Evolutionary conservation across 2,797 vertebrate genomes (phyloP), one percentile per base, ranked within the genome.

Genomic region (Sebastolobus alascanus): DNA sequence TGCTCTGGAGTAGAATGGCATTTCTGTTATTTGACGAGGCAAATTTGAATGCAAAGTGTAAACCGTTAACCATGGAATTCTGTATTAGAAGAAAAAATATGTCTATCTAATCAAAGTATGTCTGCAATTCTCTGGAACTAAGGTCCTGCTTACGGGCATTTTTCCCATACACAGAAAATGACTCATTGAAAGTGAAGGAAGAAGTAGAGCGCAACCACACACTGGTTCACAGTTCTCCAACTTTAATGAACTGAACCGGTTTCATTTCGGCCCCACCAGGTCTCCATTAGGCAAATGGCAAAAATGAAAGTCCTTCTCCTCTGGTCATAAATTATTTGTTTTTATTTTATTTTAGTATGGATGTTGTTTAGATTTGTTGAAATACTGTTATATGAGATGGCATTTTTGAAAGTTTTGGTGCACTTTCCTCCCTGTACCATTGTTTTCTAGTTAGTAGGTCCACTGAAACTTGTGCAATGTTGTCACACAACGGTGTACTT

Each of bases 351-450:
- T 38, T 1, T 35, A 38, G n/a, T 22, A 38, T 63, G 33, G 13
- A 40, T 29, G 0, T 18, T 13, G 10, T 38, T 18, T 18, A 25
- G 7, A 56, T 10, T 50, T 73, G 29, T 13, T 31, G 10, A 54
- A 29, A n/a, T 64, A 38, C 0, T 43, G 1, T 43, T 0, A 50
- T 20, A 46, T 0, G 0, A 20, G 43, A 0, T 50, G 7, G 3
- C 46, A 4, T 46, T 46, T 46, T 46, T 18, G 43, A 14, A 46
- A 46, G 20, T 52, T 52, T 20, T n/a, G 20, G 46, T 52, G 46
- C 20, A 52, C 20, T 52, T 8, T n/a, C 46, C 46, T 52, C 46
- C 8, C 46, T 52, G 46, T 52, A 2, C 46, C 20, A 52, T 52
- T 20, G 46, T 52, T 52, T 52, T 52, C 46, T 0, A 52, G 46